These are phyloP conservation scores for Etheostoma cragini DNA, from an alignment of 2,113 vertebrate species.

Conservation along the genomic window DNA sequence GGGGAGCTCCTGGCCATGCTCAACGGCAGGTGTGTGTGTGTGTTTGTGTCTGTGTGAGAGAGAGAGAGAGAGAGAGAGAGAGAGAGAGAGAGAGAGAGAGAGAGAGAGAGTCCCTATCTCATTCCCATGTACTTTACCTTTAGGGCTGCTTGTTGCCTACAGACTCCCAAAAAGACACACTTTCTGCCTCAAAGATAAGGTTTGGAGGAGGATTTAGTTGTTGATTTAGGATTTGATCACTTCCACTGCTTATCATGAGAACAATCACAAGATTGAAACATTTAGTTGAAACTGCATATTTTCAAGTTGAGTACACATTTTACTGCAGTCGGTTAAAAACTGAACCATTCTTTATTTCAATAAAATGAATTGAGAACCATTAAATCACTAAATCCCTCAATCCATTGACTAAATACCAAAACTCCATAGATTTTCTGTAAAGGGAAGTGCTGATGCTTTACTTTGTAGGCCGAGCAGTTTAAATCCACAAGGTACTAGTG, in stretches of 20 bases:
- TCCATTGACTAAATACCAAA: not conserved
- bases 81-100: too few relatives aligned
- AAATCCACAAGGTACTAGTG: not conserved
- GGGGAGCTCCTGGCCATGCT: constrained; percentile 97
- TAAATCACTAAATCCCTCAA: constrained; percentile 3
- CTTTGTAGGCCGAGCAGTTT: not conserved
- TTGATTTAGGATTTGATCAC: constrained; percentile 32
- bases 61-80: too few relatives aligned
- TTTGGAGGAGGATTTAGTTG: constrained; percentile 20
- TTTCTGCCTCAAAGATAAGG: constrained; percentile 13
- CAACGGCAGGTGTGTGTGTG: constrained; percentile 88
- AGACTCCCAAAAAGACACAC: not conserved
- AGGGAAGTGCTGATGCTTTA: not conserved
- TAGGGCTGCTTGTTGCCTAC: not conserved
- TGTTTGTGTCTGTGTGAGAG: constrained; percentile 50
- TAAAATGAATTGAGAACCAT: not conserved
- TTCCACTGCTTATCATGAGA: constrained; percentile 1
- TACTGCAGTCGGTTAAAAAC: not conserved
- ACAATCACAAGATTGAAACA: constrained; percentile 1
- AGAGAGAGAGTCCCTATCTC: too few relatives aligned
- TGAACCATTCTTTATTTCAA: not conserved
- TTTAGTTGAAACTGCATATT: constrained; percentile 1
- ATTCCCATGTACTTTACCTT: not conserved
- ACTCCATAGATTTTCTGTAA: not conserved
- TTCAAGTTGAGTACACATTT: not conserved